Base-by-base conservation (phyloP, 1,140 invertebrate species). In the Lanistes nyassanus region DNA sequence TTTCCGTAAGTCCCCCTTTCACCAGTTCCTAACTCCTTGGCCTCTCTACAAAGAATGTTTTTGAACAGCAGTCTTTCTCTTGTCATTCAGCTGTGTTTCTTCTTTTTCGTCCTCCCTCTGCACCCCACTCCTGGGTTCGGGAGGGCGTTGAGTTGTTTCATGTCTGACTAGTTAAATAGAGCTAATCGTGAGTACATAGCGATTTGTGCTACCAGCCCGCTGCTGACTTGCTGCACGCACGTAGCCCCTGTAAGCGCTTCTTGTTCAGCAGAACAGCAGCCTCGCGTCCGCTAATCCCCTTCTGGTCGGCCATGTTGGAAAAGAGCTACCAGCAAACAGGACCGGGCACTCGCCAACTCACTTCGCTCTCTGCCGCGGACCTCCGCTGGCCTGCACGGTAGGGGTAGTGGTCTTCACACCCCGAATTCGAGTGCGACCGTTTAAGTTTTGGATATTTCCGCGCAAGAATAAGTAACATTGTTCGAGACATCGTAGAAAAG, bases 141-240 rank as follows among this genome's bases (percentile, higher is more conserved):
- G 13, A 1, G 42, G 42, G 42, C 9, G 19, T 13, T 16, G n/a
- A 31, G 65, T 71, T 72, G 70, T 72, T 72, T 72, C 36, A 72
- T 39, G 70, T 37, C 70, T n/a, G 70, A 26, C 70, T 9, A 72
- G 55, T 72, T 55, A 72, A 72, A 72, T 72, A 58, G 60, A 72
- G 56, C 70, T 72, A 72, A 72, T 72, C 60, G 42, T 56, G 42
- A 72, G 70, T 21, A 55, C 31, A 16, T 34, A 37, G 55, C 53
- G 56, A 60, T 60, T 58, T 56, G 9, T 47, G 42, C 19, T 9
- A 16, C 42, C 19, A 16, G 42, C 42, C 42, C 42, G 5, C 55
- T 39, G 39, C 29, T 72, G 56, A 34, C 53, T n/a, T 58, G 34
- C 19, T 42, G 55, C 37, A 56, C 70, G 70, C 70, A 58, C 70